Conservation (phyloP, 1,140 invertebrate genomes). For the Diachasmimorpha longicaudata region DNA sequence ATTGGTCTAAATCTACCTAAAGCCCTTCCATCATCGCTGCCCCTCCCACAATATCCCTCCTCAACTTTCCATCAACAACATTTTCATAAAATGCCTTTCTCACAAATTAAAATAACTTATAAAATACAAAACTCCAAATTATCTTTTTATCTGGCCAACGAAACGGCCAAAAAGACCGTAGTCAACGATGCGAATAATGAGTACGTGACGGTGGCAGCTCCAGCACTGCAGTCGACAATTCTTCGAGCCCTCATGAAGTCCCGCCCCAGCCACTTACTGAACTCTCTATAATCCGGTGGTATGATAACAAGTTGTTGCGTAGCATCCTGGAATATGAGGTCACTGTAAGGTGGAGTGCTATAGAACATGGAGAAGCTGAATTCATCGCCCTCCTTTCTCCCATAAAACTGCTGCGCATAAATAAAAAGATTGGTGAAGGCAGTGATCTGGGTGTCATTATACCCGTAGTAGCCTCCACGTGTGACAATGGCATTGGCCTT, state of each 20-base stretch:
- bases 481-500: constrained; percentile 92
- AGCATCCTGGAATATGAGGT: constrained; percentile 92
- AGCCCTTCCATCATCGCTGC: too few species aligned
- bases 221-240: constrained; percentile 79
- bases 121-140: not conserved
- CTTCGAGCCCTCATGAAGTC: constrained; percentile 79
- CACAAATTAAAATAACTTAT: too few species aligned
- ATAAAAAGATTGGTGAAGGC: constrained; percentile 87
- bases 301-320: constrained; percentile 82
- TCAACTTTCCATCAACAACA: too few species aligned
- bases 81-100: too few species aligned
- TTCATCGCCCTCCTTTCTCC: constrained; percentile 81
- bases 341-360: constrained; percentile 78
- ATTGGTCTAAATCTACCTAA: not conserved
- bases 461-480: constrained; percentile 69
- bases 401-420: constrained; percentile 91
- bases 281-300: constrained; percentile 68
- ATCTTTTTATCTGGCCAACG: constrained; percentile 36
- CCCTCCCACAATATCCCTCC: too few species aligned
- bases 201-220: constrained; percentile 45
- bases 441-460: constrained; percentile 82
- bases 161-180: constrained; percentile 36
- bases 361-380: constrained; percentile 93
- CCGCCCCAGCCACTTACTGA: constrained; percentile 72
- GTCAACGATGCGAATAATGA: constrained; percentile 42